Conservation (phyloP, 1,140 invertebrate species). For the Ceratitis capitata region DNA sequence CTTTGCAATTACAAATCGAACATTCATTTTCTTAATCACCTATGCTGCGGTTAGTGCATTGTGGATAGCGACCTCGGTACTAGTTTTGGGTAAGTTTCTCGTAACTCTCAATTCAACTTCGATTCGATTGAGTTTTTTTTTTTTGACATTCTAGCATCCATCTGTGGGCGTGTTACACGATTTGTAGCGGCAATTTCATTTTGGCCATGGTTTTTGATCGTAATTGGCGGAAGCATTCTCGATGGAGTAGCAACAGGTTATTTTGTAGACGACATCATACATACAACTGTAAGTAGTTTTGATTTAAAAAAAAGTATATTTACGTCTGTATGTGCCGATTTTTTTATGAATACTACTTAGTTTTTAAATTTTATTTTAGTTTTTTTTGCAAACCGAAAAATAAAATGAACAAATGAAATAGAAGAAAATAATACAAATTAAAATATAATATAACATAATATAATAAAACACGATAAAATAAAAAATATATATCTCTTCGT, state of each 20-base stretch:
- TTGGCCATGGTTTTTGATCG: slow-evolving; percentile 60
- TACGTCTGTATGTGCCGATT: no score
- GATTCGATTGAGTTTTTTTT: no score
- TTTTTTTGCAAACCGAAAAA: no score
- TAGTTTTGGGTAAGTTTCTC: slow-evolving; percentile 55
- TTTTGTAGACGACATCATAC: slow-evolving; percentile 50
- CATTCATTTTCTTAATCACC: slow-evolving; percentile 55
- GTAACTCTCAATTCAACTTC: no score
- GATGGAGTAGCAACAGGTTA: slow-evolving; percentile 60
- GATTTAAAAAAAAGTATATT: neutral
- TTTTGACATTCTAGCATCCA: slow-evolving; percentile 47
- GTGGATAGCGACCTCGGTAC: slow-evolving; percentile 54
- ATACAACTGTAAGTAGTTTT: slow-evolving; percentile 49
- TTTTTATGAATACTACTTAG: no score
- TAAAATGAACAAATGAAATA: no score
- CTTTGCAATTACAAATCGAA: slow-evolving; percentile 49
- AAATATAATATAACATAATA: no score
- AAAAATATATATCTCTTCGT: no score
- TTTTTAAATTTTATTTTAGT: no score
- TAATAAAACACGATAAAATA: no score
- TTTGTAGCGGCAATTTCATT: slow-evolving; percentile 53
- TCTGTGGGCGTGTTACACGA: slow-evolving; percentile 57
- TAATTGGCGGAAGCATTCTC: slow-evolving; percentile 52
- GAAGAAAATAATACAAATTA: no score
- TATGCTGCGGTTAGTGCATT: slow-evolving; percentile 58